These are phyloP conservation scores for Aspiorhynchus laticeps DNA, from an alignment of 2,113 vertebrate genomes.

Conservation along the genomic window DNA sequence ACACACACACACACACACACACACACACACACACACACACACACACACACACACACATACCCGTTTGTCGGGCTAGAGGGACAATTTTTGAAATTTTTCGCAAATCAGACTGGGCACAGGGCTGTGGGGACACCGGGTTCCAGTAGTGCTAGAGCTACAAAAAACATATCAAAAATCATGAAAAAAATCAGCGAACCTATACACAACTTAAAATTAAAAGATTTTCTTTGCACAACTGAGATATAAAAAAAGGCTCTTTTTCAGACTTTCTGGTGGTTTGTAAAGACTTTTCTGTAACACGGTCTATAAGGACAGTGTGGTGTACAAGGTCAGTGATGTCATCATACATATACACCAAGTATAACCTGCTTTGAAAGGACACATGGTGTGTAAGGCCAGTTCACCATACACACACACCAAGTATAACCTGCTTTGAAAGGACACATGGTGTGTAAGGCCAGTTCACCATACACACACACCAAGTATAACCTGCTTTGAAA, in stretches of 20 bases:
- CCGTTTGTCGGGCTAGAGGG: neutral
- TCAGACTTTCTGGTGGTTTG: conserved; percentile 1
- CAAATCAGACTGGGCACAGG: too few species aligned
- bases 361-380: neutral
- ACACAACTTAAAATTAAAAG: neutral
- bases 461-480: neutral
- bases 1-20: neutral
- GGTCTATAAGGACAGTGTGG: conserved; percentile 5
- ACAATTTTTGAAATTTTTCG: neutral
- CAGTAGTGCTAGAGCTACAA: too few species aligned
- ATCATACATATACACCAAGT: neutral
- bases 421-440: neutral
- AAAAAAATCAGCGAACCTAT: neutral
- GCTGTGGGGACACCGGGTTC: too few species aligned
- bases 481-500: neutral
- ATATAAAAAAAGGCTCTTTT: conserved; percentile 1
- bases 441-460: neutral
- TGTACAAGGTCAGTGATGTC: conserved; percentile 6
- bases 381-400: neutral
- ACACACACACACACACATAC: neutral
- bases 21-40: too few species aligned
- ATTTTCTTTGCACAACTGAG: conserved; percentile 3
- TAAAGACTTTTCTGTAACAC: conserved; percentile 1
- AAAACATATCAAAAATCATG: conserved; percentile 1
- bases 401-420: neutral